A percentile compares a stretch with the other conserved stretches of the same genome.
phyloP scores from a whole-genome alignment of 2,888 invertebrate species.

The Xylocampa areola region DNA sequence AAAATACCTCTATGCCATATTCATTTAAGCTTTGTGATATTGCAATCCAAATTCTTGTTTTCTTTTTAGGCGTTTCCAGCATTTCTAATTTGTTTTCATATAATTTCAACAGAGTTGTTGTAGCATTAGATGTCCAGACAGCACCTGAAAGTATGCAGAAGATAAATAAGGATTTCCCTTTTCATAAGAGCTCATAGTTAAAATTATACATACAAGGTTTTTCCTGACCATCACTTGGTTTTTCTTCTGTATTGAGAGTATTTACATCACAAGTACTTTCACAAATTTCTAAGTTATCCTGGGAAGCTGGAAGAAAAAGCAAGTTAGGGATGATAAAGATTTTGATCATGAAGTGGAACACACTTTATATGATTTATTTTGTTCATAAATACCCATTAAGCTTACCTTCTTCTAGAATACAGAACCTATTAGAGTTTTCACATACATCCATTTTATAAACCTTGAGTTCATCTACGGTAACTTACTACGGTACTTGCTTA shows the following conservation, averaged over 20 bases:
- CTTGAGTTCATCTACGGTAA: no score
- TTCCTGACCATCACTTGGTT: slow-evolving; percentile 54
- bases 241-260: slow-evolving; percentile 34
- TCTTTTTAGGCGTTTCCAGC: slow-evolving; percentile 76
- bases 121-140: slow-evolving; percentile 71
- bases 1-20: slow-evolving; percentile 69
- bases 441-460: slow-evolving; percentile 54
- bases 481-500: no score
- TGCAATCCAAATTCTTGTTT: slow-evolving; percentile 74
- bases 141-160: slow-evolving; percentile 61
- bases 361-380: background rate
- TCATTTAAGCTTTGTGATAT: slow-evolving; percentile 71
- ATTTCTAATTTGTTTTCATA: slow-evolving; percentile 73
- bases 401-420: slow-evolving; percentile 57
- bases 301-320: slow-evolving; percentile 46
- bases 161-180: background rate
- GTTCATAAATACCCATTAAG: background rate
- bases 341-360: background rate
- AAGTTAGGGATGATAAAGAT: slow-evolving; percentile 3
- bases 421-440: slow-evolving; percentile 42
- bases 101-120: slow-evolving; percentile 67
- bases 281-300: slow-evolving; percentile 54
- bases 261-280: slow-evolving; percentile 49
- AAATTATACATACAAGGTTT: slow-evolving; percentile 60
- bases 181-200: background rate